These are phyloP conservation scores for Lepisosteus osseus DNA, from an alignment of 2,113 vertebrate species.

Conservation along the genomic window DNA sequence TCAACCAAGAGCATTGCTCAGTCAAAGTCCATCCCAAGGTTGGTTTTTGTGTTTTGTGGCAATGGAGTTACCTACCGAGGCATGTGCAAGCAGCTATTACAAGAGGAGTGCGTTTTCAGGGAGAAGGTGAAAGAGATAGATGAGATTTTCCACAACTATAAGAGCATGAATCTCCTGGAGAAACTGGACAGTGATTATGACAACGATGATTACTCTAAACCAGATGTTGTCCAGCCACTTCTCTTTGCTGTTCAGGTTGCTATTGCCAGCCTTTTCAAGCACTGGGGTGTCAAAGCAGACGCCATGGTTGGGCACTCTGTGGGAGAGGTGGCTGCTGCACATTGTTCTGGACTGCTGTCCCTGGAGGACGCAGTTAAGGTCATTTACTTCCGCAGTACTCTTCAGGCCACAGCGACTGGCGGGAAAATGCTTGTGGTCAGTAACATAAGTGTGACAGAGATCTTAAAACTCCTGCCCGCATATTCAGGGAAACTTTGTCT, in stretches of 20 bases:
- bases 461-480: constrained; percentile 47
- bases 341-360: constrained; percentile 76
- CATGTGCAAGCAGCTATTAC: constrained; percentile 68
- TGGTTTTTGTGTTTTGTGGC: constrained; percentile 81
- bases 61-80: constrained; percentile 66
- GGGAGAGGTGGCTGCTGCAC: constrained; percentile 78
- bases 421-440: constrained; percentile 79
- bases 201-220: constrained; percentile 49
- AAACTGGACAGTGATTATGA: constrained; percentile 43
- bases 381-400: constrained; percentile 67
- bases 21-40: constrained; percentile 39
- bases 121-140: constrained; percentile 69
- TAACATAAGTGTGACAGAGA: constrained; percentile 64
- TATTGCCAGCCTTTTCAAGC: constrained; percentile 61
- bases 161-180: constrained; percentile 48
- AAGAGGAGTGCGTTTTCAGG: constrained; percentile 63
- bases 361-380: constrained; percentile 78
- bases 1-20: constrained; percentile 26
- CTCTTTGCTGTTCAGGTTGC: constrained; percentile 78
- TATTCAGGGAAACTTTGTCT: constrained; percentile 65
- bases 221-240: constrained; percentile 68
- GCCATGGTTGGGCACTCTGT: constrained; percentile 70
- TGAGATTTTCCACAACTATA: constrained; percentile 53
- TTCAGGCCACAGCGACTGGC: constrained; percentile 64
- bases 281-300: constrained; percentile 72